Evolutionary conservation across 2,888 invertebrate species (phyloP), one percentile per base, ranked within the genome.

Genomic region (Drosophila peninsularis): DNA sequence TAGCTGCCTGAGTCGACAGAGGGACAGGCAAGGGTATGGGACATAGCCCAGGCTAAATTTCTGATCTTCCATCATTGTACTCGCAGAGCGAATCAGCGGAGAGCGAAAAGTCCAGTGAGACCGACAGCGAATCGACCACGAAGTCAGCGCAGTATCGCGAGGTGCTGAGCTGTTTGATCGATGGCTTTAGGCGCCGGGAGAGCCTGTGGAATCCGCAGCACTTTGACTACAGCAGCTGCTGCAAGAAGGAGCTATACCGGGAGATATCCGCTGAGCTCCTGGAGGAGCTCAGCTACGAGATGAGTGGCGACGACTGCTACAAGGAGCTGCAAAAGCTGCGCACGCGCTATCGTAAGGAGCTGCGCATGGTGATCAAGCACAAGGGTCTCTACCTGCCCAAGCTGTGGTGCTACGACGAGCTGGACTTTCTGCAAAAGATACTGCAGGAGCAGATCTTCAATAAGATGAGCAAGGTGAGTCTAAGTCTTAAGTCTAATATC

Each of bases 391-490:
- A 91, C 55, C 56, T 89, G 62, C 89, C 90, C 4, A 90, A 90
- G 39, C 74, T 90, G 9, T 90, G 90, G 90, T 90, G 91, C 57
- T 90, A 90, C 53, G 90, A 91, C 58, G 81, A 90, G 55, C 79
- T 90, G 70, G 90, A 91, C 30, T 90, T 90, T 57, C 69, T 90
- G 21, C 82, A 88, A 5, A 81, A 85, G 10, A 80, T 84, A 32
- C 63, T 90, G 11, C 89, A 90, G 27, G 85, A 90, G 5, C 90
- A 90, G 56, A 82, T 90, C 41, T 82, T 74, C 14, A 83, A 81
- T 5, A 81, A 87, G 60, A 79, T 87, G 10, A 82, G 78, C 69
- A 90, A 90, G 82, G 90, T 90, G 71, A 44, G 41, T 19, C 14
- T 14, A 7, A 30, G 6, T 30, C 27, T 3, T 24, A 24, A 24